Evolutionary conservation across 2,113 vertebrate genomes (phyloP), one percentile per base, ranked within the genome.

Genomic region (Vanacampus margaritifer): DNA sequence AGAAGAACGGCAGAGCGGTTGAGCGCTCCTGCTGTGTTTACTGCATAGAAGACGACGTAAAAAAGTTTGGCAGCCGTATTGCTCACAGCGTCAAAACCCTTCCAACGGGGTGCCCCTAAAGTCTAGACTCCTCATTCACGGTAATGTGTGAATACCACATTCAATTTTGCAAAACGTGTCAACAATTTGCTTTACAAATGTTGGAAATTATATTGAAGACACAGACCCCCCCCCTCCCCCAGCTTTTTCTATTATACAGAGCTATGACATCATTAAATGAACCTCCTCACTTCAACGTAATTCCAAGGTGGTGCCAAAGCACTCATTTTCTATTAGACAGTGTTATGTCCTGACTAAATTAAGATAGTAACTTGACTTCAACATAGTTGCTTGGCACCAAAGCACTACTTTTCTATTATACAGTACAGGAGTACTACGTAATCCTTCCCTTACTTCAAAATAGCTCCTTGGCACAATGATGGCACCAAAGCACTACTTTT

Each of bases 11-110:
- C 13, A 6, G 53, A 28, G 54, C 26, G 71, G 60, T 12, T 62
- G 14, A 43, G 60, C 39, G n/a, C 14, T 32, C 26, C 84, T 72
- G 81, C 82, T 80, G 73, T 72, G 75, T 73, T 86, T 80, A 90
- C 91, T 92, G 91, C 90, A 92, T 92, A 91, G 90, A 82, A 85
- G 72, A 86, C 57, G 63, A 81, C 80, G 43, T 76, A 79, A 72
- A 84, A 54, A 54, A 54, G 24, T 23, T n/a, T 23, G 14, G 54
- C 26, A 32, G 39, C 60, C 39, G 35, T 62, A 23, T n/a, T 23
- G 54, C 24, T 19, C 8, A 81, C 65, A 73, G 72, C 69, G 59
- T 72, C 74, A 70, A 66, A 59, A 21, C 19, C 48, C 6, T 8
- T 51, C 48, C 10, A 19, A 46, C 17, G 19, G 45, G 45, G 45